phyloP scores from a whole-genome alignment of 53 echinoderm and acorn worm species.

The Patiria pectinifera region DNA sequence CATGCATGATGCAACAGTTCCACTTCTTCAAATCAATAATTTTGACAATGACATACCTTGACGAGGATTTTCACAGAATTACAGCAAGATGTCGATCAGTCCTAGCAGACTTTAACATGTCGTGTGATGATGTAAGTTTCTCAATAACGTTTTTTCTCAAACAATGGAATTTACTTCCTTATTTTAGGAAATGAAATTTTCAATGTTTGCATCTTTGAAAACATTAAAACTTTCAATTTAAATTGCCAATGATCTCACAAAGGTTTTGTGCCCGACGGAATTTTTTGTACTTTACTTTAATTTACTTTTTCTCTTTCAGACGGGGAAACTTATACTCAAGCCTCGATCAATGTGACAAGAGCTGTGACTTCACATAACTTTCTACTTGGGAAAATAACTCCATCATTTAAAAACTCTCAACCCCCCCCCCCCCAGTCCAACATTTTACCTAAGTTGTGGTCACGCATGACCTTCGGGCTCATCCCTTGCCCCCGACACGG shows the following conservation, averaged over 20 bases:
- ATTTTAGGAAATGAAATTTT: too few relatives aligned
- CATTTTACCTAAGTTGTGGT: too few relatives aligned
- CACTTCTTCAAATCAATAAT: too few relatives aligned
- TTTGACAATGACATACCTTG: neutral
- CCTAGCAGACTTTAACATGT: conserved; percentile 95
- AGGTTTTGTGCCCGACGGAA: too few relatives aligned
- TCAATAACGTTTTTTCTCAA: too few relatives aligned
- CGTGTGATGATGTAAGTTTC: conserved; percentile 97
- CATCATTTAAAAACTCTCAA: neutral
- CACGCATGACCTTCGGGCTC: too few relatives aligned
- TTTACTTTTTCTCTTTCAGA: conserved; percentile 49
- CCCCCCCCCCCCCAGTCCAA: too few relatives aligned
- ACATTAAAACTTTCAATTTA: too few relatives aligned
- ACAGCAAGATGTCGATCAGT: conserved; percentile 90
- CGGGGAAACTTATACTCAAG: conserved; percentile 84
- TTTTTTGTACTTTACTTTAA: neutral
- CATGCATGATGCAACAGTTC: too few relatives aligned
- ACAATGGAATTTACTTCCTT: too few relatives aligned
- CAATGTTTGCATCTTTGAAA: too few relatives aligned
- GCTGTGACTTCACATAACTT: neutral
- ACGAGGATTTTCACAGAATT: conserved; percentile 70
- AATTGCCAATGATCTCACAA: too few relatives aligned
- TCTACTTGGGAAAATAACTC: neutral
- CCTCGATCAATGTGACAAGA: conserved; percentile 66
- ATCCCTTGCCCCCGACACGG: neutral